Evolutionary conservation across 2,888 invertebrate species (phyloP).

Genomic region (Pandemis corylana): DNA sequence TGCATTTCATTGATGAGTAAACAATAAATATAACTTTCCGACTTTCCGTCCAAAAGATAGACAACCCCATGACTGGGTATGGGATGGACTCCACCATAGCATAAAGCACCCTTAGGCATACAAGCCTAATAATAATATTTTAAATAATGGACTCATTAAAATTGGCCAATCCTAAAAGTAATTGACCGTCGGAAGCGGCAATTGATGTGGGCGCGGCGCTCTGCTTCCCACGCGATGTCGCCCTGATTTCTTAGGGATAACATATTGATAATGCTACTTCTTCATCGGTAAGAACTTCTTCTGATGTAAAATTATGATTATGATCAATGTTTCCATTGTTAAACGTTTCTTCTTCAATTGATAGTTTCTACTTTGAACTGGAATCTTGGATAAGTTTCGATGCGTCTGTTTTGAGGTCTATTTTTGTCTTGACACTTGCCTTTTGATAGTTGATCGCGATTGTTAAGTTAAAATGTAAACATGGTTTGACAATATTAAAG

Average conservation of each 20-base stretch:
- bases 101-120: not conserved
- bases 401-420: not conserved
- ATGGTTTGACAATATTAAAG: not conserved
- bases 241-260: conserved; percentile 10
- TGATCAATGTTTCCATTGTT: not conserved
- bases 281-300: not conserved
- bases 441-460: not conserved
- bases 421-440: too few relatives aligned
- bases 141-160: conserved; percentile 7
- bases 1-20: too few relatives aligned
- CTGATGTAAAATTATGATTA: not conserved
- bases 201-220: conserved; percentile 64
- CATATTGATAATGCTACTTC: not conserved
- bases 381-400: not conserved
- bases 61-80: too few relatives aligned
- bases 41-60: too few relatives aligned
- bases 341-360: not conserved
- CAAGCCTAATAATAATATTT: not conserved
- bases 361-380: not conserved
- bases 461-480: not conserved
- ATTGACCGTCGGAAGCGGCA: conserved; percentile 50
- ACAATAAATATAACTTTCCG: too few relatives aligned
- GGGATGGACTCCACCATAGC: too few relatives aligned
- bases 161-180: conserved; percentile 21
- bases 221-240: conserved; percentile 64